These are phyloP conservation scores for Varanus komodoensis DNA, from an alignment of 2,113 vertebrate genomes.

Conservation along the genomic window DNA sequence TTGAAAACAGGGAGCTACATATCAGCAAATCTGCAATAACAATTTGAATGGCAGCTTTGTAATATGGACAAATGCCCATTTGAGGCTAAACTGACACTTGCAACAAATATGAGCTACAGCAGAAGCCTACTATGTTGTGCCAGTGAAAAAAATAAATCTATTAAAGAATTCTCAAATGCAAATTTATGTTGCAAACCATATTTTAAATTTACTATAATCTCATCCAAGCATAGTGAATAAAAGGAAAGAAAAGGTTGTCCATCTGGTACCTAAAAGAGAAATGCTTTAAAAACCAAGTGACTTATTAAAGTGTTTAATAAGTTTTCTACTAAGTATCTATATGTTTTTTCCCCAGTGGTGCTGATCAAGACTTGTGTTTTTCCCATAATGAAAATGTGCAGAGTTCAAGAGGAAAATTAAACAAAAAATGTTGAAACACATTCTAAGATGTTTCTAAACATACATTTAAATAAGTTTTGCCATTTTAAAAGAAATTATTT, in stretches of 20 bases:
- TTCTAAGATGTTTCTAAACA: neutral
- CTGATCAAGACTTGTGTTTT: neutral
- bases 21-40: constrained; percentile 59
- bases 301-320: neutral
- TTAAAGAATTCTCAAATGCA: constrained; percentile 57
- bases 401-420: constrained; percentile 16
- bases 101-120: constrained; percentile 54
- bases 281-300: constrained; percentile 23
- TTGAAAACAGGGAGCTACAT: constrained; percentile 60
- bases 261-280: constrained; percentile 46
- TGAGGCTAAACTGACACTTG: constrained; percentile 53
- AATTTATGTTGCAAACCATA: constrained; percentile 31
- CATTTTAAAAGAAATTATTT: too few species aligned
- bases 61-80: constrained; percentile 68
- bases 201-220: constrained; percentile 28
- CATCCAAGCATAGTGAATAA: constrained; percentile 20
- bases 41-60: constrained; percentile 69
- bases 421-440: neutral
- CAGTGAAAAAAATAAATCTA: constrained; percentile 49
- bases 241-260: neutral
- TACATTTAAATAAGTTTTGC: neutral
- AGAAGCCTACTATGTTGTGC: constrained; percentile 55
- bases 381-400: neutral
- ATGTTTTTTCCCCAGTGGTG: neutral
- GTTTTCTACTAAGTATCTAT: constrained; percentile 6